Evolutionary conservation across 1,140 invertebrate genomes (phyloP), one percentile per base, ranked within the genome.

Genomic region (Diploscapter pachys): DNA sequence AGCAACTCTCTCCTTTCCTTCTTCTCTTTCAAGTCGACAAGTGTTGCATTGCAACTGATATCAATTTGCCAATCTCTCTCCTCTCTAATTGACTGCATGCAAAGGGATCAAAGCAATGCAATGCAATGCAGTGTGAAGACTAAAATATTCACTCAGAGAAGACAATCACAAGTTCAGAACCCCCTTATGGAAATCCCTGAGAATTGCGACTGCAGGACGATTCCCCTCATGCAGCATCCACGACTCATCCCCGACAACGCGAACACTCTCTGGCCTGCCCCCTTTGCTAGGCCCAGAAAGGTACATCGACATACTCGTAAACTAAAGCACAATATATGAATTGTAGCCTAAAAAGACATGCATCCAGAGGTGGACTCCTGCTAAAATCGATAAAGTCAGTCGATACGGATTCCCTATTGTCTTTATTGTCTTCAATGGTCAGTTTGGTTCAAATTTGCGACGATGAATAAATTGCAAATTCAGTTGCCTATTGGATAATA

Each of bases 361-460:
- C 31, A 31, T 31, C 31, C 31, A 31, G 31, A 31, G 73, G n/a
- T 66, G 68, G 63, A 93, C 78, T 93, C 94, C 63, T 67, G 94
- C 92, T 83, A 93, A 95, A 89, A 95, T 96, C 87, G 94, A 96
- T 89, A 96, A 95, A 88, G 95, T 95, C 85, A 94, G 93, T 57
- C 90, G 94, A 83, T 95, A 95, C 86, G 92, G 95, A 81, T 96
- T 96, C 87, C 94, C 94, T 4, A 11, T 80, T 2, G 93, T 95
- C 63, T 96, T 96, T 89, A 92, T 95, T 77, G 95, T 93, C 88
- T 96, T 96, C 90, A 96, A 96, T 87, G 90, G 78, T 79, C n/a
- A 13, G 76, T 74, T 56, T 3, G 56, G 11, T 63, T 63, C 31
- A 31, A 31, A 31, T 1, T 31, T 0, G 31, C 31, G 31, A 31